Percentiles rank a stretch among this genome's conserved stretches.
phyloP scores from a whole-genome alignment of 2,113 vertebrate species.

The Plectropomus leopardus region DNA sequence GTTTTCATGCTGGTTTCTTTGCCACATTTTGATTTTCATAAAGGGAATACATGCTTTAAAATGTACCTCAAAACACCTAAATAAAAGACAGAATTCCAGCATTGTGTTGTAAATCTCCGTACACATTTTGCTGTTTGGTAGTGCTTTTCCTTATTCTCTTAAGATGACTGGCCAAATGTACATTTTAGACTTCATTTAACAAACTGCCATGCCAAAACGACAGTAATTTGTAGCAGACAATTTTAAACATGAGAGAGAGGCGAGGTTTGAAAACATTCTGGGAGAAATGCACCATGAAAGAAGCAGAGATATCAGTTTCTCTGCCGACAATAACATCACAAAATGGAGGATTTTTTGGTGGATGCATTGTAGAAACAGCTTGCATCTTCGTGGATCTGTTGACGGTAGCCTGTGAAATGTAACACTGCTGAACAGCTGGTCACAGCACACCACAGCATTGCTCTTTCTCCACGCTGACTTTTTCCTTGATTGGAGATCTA shows the following conservation, averaged over 20 bases:
- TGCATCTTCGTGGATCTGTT: conserved; percentile 52
- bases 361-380: conserved; percentile 52
- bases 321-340: conserved; percentile 21
- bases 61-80: not conserved
- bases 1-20: not conserved
- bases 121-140: not conserved
- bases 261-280: conserved; percentile 4
- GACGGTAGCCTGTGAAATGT: conserved; percentile 71
- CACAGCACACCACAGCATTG: conserved; percentile 45
- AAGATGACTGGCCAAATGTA: not conserved
- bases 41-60: not conserved
- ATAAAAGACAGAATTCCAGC: not conserved
- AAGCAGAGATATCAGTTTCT: conserved; percentile 21
- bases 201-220: conserved; percentile 8
- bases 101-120: not conserved
- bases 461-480: conserved; percentile 40
- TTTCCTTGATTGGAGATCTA: conserved; percentile 34
- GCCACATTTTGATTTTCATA: not conserved
- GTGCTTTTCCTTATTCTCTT: conserved; percentile 3
- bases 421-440: conserved; percentile 72
- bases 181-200: conserved; percentile 14
- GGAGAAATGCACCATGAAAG: conserved; percentile 1
- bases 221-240: conserved; percentile 9
- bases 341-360: not conserved
- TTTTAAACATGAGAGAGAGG: conserved; percentile 21